Conservation (phyloP, 1,140 invertebrate species). For the Belonocnema kinseyi region DNA sequence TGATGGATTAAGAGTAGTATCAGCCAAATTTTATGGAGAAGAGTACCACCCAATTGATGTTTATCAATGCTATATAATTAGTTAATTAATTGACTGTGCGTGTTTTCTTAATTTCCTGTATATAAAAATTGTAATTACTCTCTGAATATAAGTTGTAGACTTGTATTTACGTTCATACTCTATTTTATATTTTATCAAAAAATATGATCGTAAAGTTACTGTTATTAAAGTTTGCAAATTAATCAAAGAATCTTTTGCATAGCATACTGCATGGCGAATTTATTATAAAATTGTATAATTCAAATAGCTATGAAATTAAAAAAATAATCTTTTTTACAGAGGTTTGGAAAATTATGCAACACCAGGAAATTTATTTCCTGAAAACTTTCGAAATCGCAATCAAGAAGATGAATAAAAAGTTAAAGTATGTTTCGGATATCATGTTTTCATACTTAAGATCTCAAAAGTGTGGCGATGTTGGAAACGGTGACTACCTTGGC, state of each 20-base stretch:
- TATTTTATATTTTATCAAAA: neutral
- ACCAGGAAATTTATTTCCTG: conserved; percentile 70
- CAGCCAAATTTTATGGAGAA: conserved; percentile 69
- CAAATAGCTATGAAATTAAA: neutral
- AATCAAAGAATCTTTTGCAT: neutral
- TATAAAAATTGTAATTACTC: too few relatives aligned
- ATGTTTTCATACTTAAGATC: conserved; percentile 71
- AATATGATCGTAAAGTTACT: neutral
- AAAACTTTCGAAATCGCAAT: conserved; percentile 71
- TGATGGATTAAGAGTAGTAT: conserved; percentile 59
- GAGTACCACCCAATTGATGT: conserved; percentile 67
- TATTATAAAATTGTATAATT: neutral
- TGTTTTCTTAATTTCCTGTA: neutral
- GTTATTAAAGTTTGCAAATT: neutral
- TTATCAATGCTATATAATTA: conserved; percentile 46
- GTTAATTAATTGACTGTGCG: neutral
- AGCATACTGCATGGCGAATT: neutral
- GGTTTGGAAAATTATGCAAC: conserved; percentile 59
- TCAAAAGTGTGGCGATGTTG: conserved; percentile 65
- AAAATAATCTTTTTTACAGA: conserved; percentile 43
- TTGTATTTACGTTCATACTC: too few relatives aligned
- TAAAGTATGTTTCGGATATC: conserved; percentile 69
- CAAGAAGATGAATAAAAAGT: conserved; percentile 66
- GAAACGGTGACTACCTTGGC: conserved; percentile 70
- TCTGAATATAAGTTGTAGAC: too few relatives aligned